Percentiles rank a stretch among this genome's conserved stretches.
phyloP scores from a whole-genome alignment of 2,888 invertebrate genomes.

The Hydraecia micacea region DNA sequence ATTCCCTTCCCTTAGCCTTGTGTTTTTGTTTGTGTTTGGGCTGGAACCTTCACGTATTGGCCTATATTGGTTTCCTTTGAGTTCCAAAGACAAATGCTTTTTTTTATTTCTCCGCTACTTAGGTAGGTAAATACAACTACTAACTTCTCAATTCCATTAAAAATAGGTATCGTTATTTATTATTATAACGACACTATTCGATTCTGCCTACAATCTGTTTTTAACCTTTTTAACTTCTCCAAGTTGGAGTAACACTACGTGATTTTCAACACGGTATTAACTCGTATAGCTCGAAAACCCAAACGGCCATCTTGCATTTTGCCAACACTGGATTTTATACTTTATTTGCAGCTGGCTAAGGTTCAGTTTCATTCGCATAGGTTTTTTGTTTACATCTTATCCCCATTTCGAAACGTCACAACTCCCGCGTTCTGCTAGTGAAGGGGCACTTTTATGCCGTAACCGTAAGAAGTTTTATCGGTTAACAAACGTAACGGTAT shows the following conservation, averaged over 20 bases:
- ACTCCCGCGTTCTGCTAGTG: slow-evolving; percentile 48
- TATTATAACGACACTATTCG: slow-evolving; percentile 22
- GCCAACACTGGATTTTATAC: slow-evolving; percentile 20
- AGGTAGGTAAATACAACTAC: not conserved
- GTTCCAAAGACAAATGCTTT: not conserved
- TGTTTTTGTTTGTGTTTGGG: slow-evolving; percentile 32
- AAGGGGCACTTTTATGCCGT: slow-evolving; percentile 38
- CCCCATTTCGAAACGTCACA: slow-evolving; percentile 58
- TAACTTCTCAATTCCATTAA: not conserved
- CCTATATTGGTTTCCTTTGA: not conserved
- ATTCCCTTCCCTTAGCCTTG: slow-evolving; percentile 12
- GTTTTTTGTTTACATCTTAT: slow-evolving; percentile 65
- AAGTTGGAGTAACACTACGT: slow-evolving; percentile 62
- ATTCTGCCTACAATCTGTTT: slow-evolving; percentile 45
- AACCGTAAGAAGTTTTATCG: slow-evolving; percentile 40
- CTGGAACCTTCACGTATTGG: not conserved
- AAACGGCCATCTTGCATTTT: slow-evolving; percentile 41
- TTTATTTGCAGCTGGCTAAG: fast-evolving
- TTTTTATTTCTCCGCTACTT: not conserved
- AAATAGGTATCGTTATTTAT: not conserved
- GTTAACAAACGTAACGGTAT: slow-evolving; percentile 37
- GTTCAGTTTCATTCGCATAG: slow-evolving; percentile 11
- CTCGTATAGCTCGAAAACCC: slow-evolving; percentile 26
- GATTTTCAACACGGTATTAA: slow-evolving; percentile 65
- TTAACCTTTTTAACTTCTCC: slow-evolving; percentile 51